Base-by-base conservation (phyloP, 2,113 vertebrate genomes). In the Syngnathus scovelli region DNA sequence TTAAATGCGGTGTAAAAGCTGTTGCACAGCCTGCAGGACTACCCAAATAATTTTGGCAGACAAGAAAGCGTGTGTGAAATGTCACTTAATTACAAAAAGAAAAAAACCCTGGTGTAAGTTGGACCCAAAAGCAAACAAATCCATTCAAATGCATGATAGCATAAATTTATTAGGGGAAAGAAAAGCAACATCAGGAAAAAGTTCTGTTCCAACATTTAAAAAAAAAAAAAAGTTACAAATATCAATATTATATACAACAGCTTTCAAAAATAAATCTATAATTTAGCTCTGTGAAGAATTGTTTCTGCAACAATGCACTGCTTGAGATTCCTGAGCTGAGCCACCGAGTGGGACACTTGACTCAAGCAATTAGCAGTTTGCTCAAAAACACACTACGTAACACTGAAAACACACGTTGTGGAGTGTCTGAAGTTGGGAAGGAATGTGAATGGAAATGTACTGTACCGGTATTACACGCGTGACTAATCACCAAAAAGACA, bases 321-420 rank as follows among this genome's bases (percentile, higher is more conserved):
- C 90, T 88, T 86, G 78, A 95, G 94, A 96, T 98, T 94, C 95
- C 95, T 98, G 95, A 98, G 96, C 92, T 92, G 92, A 95, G 92
- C 94, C 93, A 92, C 86, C 80, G 86, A 92, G 91, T 92, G 89
- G 91, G 89, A 89, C 68, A 46, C 52, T 63, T 66, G 75, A 84
- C 80, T 82, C 79, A 67, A 83, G 81, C 86, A 77, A 70, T 58
- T 56, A 61, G 77, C 64, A 78, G 72, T 90, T 75, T 75, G 36
- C 23, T n/a, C 61, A 83, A 87, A 79, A 76, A 80, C 79, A 86
- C 71, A 48, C 83, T 67, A 79, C 75, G 78, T 10, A 76, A 85
- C 79, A 81, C 85, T 78, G 83, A 54, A 85, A 85, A 86, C 82
- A 86, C 83, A 77, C 78, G 79, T 86, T 76, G 78, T 63, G 68